Base-by-base conservation (phyloP, 2,888 invertebrate species). In the Drosophila affinis region DNA sequence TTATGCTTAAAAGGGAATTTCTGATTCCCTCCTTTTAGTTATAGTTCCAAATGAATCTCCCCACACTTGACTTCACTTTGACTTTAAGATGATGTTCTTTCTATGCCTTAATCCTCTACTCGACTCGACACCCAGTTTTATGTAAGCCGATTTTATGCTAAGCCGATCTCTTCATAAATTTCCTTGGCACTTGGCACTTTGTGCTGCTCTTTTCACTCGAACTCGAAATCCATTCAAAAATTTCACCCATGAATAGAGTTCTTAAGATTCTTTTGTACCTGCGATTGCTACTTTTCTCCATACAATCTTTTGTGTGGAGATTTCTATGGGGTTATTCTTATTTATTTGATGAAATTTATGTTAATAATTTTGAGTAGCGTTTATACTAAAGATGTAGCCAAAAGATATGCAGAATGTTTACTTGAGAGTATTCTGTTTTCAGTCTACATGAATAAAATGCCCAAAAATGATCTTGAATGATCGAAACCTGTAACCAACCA, bases 81-180 rank as follows among this genome's bases (percentile, higher is more conserved):
- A 34, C 9, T 39, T 7, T 6, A 14, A 39, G 14, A 34, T 14
- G 34, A 14, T 14, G 39, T 14, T 34, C 34, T 4, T 34, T 34
- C 4, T 12, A 0, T 14, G 0, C 2, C 21, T 10, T 67, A 70
- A 70, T 62, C 62, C 14, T 6, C 29, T 9, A 2, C 29, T 29
- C 29, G 39, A n/a, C 14, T 24, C 29, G 39, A n/a, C 14, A 3
- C 39, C 52, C 72, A 18, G 46, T 55, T 17, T 45, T 45, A 45
- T 54, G 52, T 70, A 70, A 70, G 39, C 72, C 45, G 45, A 56
- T 72, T 62, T 52, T 44, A 62, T 72, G 72, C 62, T 70, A 70
- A 67, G 69, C 67, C 69, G 56, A 70, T 70, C 62, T 56, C 44
- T 49, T 53, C 51, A 67, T 68, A 67, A 67, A 68, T 70, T 56